Base-by-base conservation (phyloP, 2,888 invertebrate species). In the Petrolisthes cinctipes region DNA sequence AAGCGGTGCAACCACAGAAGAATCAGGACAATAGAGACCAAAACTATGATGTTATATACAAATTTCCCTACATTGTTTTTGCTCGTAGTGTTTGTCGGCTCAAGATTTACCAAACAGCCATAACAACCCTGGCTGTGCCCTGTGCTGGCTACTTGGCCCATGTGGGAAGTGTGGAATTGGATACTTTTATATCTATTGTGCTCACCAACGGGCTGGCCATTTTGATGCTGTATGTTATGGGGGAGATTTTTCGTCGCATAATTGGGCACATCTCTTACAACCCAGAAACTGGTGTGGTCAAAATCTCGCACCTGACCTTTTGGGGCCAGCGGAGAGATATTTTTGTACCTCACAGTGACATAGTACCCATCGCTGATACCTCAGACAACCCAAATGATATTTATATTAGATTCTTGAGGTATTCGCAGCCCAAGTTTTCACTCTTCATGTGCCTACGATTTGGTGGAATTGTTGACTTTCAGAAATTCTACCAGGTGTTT, bases 201-300 rank as follows among this genome's bases (percentile, higher is more conserved):
- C 83, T 73, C 17, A 14, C 83, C 37, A 81, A 85, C 76, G 78
- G 54, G 2, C 71, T 90, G 14, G 89, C 90, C n/a, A 5, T 54
- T 66, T 61, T 75, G 6, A 90, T 89, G 90, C 82, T 90, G 0
- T 82, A 54, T 68, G 68, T 90, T 68, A 90, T 90, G 89, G 90
- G 90, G 20, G 87, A 89, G 61, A 57, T 83, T 4, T 90, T 90
- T 75, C 85, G 89, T 3, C 87, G 75, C 51, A 57, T 86, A 56
- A 73, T 90, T 6, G 90, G 90, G 5, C n/a, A 71, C 51, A 78
- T 90, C 57, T 90, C 89, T 76, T 83, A 81, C 37, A 82, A 80
- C 78, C 11, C 79, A 7, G 17, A 80, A 11, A 66, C 75, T 14
- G 53, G 76, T 17, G 61, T 81, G 51, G 86, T 86, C 2, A 85